phyloP scores from a whole-genome alignment of 2,113 vertebrate species.

The Sorex araneus region DNA sequence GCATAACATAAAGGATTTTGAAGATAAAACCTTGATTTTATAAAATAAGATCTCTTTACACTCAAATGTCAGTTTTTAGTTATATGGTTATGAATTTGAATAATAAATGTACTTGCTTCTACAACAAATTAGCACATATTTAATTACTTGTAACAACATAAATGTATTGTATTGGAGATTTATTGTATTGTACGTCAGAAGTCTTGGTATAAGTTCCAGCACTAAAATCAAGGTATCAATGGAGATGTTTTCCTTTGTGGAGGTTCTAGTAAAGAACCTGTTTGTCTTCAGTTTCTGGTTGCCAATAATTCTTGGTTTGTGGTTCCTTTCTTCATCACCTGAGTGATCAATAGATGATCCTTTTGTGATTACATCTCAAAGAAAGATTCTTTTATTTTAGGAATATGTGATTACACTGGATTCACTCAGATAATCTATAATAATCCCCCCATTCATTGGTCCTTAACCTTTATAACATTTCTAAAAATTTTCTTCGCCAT shows the following conservation, averaged over 20 bases:
- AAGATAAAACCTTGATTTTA: slow-evolving; percentile 21
- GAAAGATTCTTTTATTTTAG: slow-evolving; percentile 29
- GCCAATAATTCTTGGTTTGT: background rate
- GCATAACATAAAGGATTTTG: slow-evolving; percentile 15
- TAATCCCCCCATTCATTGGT: background rate
- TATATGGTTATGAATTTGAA: background rate
- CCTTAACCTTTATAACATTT: background rate
- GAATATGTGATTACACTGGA: background rate
- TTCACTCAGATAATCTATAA: background rate
- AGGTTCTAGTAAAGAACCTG: background rate
- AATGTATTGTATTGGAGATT: background rate
- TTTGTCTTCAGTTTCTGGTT: background rate
- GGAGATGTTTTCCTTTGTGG: background rate
- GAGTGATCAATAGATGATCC: background rate
- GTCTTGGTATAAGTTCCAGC: background rate
- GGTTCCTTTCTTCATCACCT: background rate
- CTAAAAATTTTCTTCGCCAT: background rate
- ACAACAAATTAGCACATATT: background rate
- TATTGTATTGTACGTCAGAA: background rate
- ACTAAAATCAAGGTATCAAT: background rate
- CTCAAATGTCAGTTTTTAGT: slow-evolving; percentile 30
- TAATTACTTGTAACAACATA: slow-evolving; percentile 1
- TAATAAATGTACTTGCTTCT: slow-evolving; percentile 19
- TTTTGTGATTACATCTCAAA: background rate
- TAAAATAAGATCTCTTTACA: slow-evolving; percentile 8